Evolutionary conservation across 2,888 invertebrate species (phyloP).

Genomic region (Pammene fasciana): DNA sequence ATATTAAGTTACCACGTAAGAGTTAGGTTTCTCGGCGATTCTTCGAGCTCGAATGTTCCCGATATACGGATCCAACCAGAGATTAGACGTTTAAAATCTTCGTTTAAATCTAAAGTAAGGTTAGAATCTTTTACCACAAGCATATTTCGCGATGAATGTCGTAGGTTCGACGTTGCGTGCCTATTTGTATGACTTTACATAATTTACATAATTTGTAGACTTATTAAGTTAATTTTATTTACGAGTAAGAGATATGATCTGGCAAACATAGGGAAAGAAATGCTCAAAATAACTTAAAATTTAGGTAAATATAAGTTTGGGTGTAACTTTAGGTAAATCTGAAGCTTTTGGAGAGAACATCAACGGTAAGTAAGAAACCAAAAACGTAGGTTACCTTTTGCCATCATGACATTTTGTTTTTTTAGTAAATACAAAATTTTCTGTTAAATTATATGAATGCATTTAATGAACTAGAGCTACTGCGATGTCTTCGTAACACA

Average conservation of each 20-base stretch:
- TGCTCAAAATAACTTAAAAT: constrained; percentile 76
- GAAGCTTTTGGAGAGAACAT: constrained; percentile 53
- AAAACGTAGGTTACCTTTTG: constrained; percentile 82
- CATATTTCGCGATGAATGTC: constrained; percentile 83
- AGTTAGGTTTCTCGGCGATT: constrained; percentile 76
- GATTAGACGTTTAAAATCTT: constrained; percentile 75
- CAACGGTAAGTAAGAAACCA: constrained; percentile 69
- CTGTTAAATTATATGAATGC: constrained; percentile 60
- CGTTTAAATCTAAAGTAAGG: constrained; percentile 77
- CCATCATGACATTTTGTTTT: constrained; percentile 71
- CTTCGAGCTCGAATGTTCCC: constrained; percentile 63
- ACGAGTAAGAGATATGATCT: constrained; percentile 75
- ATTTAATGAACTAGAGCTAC: constrained; percentile 58
- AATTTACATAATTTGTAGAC: constrained; percentile 77
- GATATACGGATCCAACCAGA: constrained; percentile 70
- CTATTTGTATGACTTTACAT: constrained; percentile 75
- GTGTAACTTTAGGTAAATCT: constrained; percentile 64
- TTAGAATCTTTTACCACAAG: constrained; percentile 79
- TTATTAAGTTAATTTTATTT: constrained; percentile 80
- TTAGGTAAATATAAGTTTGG: constrained; percentile 56
- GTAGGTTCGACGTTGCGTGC: constrained; percentile 70
- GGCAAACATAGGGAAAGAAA: constrained; percentile 68
- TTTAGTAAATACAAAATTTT: constrained; percentile 65
- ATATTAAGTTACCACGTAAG: constrained; percentile 83
- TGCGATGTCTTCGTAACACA: constrained; percentile 63